Evolutionary conservation across 1,140 invertebrate species (phyloP).

Genomic region (Anagrus nilaparvatae): DNA sequence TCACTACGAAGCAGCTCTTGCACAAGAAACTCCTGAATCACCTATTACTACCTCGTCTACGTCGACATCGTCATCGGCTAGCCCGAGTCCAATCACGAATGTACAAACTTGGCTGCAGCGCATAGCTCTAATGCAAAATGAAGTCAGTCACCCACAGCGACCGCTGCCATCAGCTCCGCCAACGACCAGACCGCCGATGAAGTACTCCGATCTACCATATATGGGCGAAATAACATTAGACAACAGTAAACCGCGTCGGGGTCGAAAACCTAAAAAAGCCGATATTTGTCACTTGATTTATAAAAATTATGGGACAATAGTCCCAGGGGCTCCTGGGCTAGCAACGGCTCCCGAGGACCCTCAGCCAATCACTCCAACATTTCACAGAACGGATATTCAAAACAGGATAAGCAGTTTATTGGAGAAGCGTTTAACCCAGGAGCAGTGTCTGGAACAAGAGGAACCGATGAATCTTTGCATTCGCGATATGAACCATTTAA

Average conservation of each 20-base stretch:
- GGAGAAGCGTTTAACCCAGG: constrained; percentile 57
- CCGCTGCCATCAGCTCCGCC: constrained; percentile 12
- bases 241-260: constrained; percentile 70
- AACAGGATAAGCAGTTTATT: constrained; percentile 58
- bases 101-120: constrained; percentile 63
- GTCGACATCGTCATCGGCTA: constrained; percentile 17
- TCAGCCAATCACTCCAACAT: constrained; percentile 18
- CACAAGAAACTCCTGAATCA: constrained; percentile 36
- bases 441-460: constrained; percentile 44
- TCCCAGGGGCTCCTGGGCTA: constrained; percentile 57
- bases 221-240: constrained; percentile 85
- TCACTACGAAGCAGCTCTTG: constrained; percentile 65
- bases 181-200: constrained; percentile 42
- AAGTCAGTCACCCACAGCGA: constrained; percentile 27
- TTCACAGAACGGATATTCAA: constrained; percentile 52
- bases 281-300: constrained; percentile 86
- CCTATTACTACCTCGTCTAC: constrained; percentile 13
- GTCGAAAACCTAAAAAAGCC: constrained; percentile 79
- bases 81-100: constrained; percentile 30
- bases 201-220: constrained; percentile 75
- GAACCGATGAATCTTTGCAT: constrained; percentile 79
- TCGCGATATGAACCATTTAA: constrained; percentile 56
- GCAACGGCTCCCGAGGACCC: constrained; percentile 16
- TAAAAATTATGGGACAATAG: constrained; percentile 80
- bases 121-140: constrained; percentile 56